phyloP scores from a whole-genome alignment of 1,140 invertebrate genomes.

The Bacillus rossius region DNA sequence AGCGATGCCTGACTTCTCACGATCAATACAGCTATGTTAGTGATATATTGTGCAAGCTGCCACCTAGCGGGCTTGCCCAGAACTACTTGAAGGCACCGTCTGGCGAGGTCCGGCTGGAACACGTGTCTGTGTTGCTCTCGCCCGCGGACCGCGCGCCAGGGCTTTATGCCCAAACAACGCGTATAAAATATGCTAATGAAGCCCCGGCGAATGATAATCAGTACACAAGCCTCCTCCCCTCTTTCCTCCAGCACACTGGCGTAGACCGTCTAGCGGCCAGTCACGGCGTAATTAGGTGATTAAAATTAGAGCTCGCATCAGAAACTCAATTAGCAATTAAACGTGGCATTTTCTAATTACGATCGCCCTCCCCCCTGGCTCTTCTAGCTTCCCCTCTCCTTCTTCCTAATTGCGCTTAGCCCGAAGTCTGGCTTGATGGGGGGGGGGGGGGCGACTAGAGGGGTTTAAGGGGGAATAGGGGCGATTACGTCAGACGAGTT shows the following conservation, averaged over 20 bases:
- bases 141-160: neutral
- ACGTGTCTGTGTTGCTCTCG: no score
- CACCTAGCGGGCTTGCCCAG: no score
- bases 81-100: no score
- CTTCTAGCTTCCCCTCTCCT: conserved; percentile 38
- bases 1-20: no score
- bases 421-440: conserved; percentile 21
- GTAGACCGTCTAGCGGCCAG: conserved; percentile 36
- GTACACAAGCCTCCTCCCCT: neutral
- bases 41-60: no score
- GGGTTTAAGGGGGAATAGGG: no score
- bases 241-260: neutral
- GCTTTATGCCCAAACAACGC: conserved; percentile 4
- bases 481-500: no score
- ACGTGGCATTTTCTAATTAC: conserved; percentile 58
- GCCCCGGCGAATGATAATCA: conserved; percentile 10
- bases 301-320: conserved; percentile 57
- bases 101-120: no score
- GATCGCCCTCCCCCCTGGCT: conserved; percentile 32
- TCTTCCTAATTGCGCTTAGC: conserved; percentile 48
- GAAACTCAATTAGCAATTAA: conserved; percentile 60
- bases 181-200: conserved; percentile 12
- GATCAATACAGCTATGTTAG: no score
- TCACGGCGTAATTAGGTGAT: conserved; percentile 57
- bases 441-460: no score